Conservation (phyloP, 2,113 vertebrate species). For the Calcarius ornatus region DNA sequence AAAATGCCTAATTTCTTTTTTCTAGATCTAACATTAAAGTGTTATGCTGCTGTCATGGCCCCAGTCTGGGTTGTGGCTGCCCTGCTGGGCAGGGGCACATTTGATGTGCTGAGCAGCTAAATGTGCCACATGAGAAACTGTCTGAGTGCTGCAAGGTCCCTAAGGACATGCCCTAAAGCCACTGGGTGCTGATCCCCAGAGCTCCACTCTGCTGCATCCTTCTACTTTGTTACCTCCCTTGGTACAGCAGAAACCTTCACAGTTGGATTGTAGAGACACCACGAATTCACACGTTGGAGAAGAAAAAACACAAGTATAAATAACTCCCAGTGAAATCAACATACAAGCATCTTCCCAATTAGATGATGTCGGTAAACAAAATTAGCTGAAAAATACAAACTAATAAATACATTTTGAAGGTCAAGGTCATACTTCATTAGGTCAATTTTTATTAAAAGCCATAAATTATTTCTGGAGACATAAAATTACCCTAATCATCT, state of each 20-base stretch:
- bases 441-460: background rate
- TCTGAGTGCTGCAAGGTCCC: background rate
- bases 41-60: too few relatives aligned
- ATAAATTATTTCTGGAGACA: background rate
- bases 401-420: background rate
- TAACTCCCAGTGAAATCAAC: background rate
- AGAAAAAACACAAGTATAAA: background rate
- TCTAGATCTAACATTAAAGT: background rate
- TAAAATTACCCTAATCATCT: background rate
- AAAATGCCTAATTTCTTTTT: background rate
- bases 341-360: background rate
- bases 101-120: background rate
- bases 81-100: background rate
- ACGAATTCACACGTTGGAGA: background rate
- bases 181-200: background rate
- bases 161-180: background rate
- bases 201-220: background rate
- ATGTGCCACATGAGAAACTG: rapidly evolving
- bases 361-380: background rate
- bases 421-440: background rate
- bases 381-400: background rate
- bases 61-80: background rate
- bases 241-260: background rate
- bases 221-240: background rate
- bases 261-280: background rate